phyloP scores from a whole-genome alignment of 2,888 invertebrate genomes.

The Limnephilus auricula region DNA sequence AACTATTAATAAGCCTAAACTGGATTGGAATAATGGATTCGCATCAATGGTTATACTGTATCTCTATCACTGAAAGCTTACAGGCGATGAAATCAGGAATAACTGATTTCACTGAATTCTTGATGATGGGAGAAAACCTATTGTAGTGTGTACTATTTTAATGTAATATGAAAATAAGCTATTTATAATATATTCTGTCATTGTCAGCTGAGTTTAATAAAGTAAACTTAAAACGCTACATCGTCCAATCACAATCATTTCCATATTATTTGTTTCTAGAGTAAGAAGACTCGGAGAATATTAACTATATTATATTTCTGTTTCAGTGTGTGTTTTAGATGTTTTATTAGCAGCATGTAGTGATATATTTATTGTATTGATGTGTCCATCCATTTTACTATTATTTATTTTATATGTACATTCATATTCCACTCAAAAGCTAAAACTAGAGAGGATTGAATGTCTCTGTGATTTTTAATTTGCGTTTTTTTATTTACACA shows the following conservation, averaged over 20 bases:
- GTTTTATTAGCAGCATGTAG: background rate
- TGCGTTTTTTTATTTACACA: constrained; percentile 20
- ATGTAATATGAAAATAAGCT: background rate
- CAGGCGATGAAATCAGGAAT: background rate
- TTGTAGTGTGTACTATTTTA: background rate
- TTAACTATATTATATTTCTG: background rate
- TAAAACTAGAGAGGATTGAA: background rate
- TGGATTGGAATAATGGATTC: too few species aligned
- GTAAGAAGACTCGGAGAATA: background rate
- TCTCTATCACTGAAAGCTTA: too few species aligned
- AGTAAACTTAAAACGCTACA: background rate
- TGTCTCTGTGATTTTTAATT: constrained; percentile 37
- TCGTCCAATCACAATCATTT: constrained; percentile 45
- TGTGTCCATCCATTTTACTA: constrained; percentile 34
- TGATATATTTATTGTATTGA: background rate
- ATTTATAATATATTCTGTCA: background rate
- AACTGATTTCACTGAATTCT: background rate
- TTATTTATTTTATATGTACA: constrained; percentile 12
- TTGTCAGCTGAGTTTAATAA: constrained; percentile 7
- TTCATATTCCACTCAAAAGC: background rate
- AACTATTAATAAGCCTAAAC: too few species aligned
- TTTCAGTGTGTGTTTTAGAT: background rate
- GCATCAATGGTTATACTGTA: too few species aligned
- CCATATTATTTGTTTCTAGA: constrained; percentile 27
- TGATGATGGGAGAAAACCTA: background rate